Base-by-base conservation (phyloP, 1,140 invertebrate genomes). In the Heliconius melpomene region DNA sequence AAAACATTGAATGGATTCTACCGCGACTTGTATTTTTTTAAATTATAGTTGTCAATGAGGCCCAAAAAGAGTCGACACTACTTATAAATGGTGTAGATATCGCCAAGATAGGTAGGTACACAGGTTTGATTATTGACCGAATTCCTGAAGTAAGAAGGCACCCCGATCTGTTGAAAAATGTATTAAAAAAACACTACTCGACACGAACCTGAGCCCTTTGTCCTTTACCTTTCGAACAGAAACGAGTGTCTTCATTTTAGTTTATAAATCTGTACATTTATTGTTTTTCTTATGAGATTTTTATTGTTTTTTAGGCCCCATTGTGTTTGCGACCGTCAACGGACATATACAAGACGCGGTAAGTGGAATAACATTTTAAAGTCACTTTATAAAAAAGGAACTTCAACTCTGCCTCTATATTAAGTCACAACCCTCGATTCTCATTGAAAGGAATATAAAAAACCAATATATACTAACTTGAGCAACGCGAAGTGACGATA, bases 361-460 rank as follows among this genome's bases (percentile, higher is more conserved):
- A 13, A 66, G 9, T 16, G 5, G 88, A 92, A 92, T 90, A 93
- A 93, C 88, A 91, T 91, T 92, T 92, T 86, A 92, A 75, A 88
- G 91, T 92, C 91, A 93, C 91, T 89, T 79, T 54, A 73, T 79
- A 83, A 85, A 87, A 85, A 89, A 91, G 85, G 87, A 89, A 89
- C 86, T 83, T 85, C 60, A 57, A 72, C 54, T 84, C 82, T 72
- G 38, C 80, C 83, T 80, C 85, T 90, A 91, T 86, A 88, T 84
- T 88, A 93, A 85, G 74, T 93, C 91, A 93, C 91, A 93, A 93
- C 91, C 60, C 91, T 90, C 90, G 84, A 85, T 90, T 90, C 80
- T 90, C 82, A 76, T 88, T 72, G 23, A 80, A 80, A 72, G 60
- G 72, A 80, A 57, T 79, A 46, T 71, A 75, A 75, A 82, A 90